These are phyloP conservation scores for Leptinotarsa juncta DNA, from an alignment of 2,888 invertebrate genomes.

Conservation along the genomic window DNA sequence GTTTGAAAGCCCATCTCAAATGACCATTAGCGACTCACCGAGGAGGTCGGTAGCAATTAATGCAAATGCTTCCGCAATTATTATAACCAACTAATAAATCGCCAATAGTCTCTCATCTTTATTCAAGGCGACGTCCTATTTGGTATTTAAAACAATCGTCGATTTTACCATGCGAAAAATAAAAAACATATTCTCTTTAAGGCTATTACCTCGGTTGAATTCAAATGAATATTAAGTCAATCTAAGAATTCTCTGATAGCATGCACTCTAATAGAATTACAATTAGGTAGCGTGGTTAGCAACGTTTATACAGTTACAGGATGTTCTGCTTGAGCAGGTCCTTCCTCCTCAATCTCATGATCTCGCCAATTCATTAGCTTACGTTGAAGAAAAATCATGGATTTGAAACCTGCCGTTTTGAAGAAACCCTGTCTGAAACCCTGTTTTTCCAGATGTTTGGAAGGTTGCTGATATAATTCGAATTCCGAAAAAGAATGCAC, in stretches of 20 bases:
- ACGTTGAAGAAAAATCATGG: no score
- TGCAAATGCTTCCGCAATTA: conserved; percentile 37
- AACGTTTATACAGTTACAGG: not conserved
- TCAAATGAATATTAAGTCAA: conserved; percentile 49
- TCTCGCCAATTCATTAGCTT: no score
- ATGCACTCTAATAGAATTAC: conserved; percentile 38
- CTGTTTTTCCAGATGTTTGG: no score
- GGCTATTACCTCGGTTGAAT: conserved; percentile 49
- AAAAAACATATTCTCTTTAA: conserved; percentile 50
- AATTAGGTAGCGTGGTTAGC: conserved; percentile 29
- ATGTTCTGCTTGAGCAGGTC: not conserved
- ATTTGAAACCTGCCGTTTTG: no score
- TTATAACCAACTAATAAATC: conserved; percentile 24
- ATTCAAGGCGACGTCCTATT: conserved; percentile 49
- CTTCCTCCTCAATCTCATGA: not conserved
- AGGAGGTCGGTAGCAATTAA: conserved; percentile 28
- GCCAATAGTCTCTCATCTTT: conserved; percentile 38
- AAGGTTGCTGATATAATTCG: no score
- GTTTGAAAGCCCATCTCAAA: not conserved
- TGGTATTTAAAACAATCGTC: conserved; percentile 55
- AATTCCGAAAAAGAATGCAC: no score
- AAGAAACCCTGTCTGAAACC: no score
- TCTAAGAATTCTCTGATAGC: conserved; percentile 48
- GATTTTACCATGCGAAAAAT: conserved; percentile 50
- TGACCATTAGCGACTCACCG: conserved; percentile 5